phyloP scores from a whole-genome alignment of 2,797 vertebrate species.

The Sorex maritimensis region DNA sequence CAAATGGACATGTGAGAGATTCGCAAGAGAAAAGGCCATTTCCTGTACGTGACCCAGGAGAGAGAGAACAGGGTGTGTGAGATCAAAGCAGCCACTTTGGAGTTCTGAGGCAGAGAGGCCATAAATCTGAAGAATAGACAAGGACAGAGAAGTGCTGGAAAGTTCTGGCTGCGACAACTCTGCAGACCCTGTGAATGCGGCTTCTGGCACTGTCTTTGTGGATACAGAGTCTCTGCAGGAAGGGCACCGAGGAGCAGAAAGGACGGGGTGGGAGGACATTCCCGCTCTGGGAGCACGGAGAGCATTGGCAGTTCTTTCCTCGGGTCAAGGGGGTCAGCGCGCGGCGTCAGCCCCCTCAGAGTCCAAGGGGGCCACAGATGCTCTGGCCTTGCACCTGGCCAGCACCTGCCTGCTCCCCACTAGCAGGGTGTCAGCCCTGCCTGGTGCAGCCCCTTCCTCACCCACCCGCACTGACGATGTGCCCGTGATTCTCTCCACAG shows the following conservation, averaged over 20 bases:
- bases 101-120: neutral
- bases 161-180: neutral
- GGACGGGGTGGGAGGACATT: no score
- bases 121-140: neutral
- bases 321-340: no score
- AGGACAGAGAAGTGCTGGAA: neutral
- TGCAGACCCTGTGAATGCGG: neutral
- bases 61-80: neutral
- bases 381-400: no score
- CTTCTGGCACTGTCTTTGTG: neutral
- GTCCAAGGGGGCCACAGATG: no score
- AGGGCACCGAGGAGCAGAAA: neutral
- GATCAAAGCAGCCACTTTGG: neutral
- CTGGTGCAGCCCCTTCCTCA: no score
- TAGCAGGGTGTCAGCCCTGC: no score
- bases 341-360: no score
- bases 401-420: no score
- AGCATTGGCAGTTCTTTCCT: no score
- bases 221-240: neutral
- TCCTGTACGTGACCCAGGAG: neutral
- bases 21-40: neutral
- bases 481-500: constrained; percentile 89
- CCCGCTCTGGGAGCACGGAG: no score
- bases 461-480: no score
- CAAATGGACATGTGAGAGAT: neutral